These are phyloP conservation scores for Drosophila parabipectinata DNA, from an alignment of 1,140 invertebrate species.

Conservation along the genomic window DNA sequence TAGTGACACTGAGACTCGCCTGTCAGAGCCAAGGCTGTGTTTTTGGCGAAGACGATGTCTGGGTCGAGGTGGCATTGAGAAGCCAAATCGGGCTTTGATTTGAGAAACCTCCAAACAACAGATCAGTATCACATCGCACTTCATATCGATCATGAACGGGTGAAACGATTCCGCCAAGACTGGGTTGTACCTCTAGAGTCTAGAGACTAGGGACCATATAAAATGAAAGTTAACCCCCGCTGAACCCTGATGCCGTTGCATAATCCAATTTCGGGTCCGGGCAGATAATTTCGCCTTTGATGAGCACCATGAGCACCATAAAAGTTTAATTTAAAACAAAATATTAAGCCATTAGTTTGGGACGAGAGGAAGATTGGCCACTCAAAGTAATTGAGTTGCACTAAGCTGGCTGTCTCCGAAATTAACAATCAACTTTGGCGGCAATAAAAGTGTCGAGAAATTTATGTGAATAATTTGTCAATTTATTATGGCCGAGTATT, in stretches of 20 bases:
- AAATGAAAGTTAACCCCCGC: constrained; percentile 19
- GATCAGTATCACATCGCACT: constrained; percentile 41
- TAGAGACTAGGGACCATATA: too few species aligned
- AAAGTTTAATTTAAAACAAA: constrained; percentile 20
- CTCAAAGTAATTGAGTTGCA: constrained; percentile 70
- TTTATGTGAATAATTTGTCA: constrained; percentile 74
- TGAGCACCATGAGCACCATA: background rate
- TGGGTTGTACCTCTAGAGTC: too few species aligned
- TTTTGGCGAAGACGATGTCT: constrained; percentile 62
- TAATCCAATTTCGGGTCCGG: constrained; percentile 23
- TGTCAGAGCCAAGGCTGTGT: constrained; percentile 65
- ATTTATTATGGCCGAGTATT: constrained; percentile 58
- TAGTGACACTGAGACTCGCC: constrained; percentile 69
- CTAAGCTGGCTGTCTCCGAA: constrained; percentile 28
- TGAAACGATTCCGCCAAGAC: constrained; percentile 1
- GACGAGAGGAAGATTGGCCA: constrained; percentile 62
- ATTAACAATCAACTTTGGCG: constrained; percentile 33
- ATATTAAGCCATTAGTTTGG: constrained; percentile 63
- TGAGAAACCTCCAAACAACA: constrained; percentile 42
- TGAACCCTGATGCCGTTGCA: constrained; percentile 33
- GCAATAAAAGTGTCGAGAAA: constrained; percentile 69
- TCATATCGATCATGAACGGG: background rate
- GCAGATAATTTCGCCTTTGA: constrained; percentile 25
- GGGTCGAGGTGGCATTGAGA: constrained; percentile 58
- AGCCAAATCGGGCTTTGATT: constrained; percentile 14